Evolutionary conservation across 2,888 invertebrate genomes (phyloP).

Genomic region (Euzetes globulus): DNA sequence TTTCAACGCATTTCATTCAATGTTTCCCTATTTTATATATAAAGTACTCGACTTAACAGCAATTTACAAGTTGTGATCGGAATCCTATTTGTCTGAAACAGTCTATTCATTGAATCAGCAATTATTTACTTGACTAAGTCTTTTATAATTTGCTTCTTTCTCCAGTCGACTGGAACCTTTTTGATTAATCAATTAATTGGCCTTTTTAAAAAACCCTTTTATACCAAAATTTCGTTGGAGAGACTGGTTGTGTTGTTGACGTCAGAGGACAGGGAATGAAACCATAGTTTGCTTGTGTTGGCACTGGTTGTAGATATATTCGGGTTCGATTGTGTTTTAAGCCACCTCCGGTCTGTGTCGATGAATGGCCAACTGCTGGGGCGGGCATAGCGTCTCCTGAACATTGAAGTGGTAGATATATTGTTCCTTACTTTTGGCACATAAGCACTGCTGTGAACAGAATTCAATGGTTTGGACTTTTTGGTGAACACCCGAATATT

Average conservation of each 20-base stretch:
- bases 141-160: no score
- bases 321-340: not conserved
- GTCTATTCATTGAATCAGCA: no score
- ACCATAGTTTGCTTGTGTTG: not conserved
- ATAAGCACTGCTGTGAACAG: not conserved
- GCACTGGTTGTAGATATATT: not conserved
- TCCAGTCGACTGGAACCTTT: not conserved
- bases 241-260: not conserved
- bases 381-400: not conserved
- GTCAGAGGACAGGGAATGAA: not conserved
- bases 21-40: no score
- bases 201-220: not conserved
- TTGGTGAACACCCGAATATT: not conserved
- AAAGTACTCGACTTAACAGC: no score
- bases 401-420: constrained; percentile 8
- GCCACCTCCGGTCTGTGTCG: not conserved
- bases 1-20: no score
- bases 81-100: no score
- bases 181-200: not conserved
- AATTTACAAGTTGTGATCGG: no score
- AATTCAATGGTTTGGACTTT: not conserved
- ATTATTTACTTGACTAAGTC: no score
- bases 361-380: constrained; percentile 16
- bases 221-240: not conserved
- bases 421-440: constrained; percentile 1